phyloP scores from a whole-genome alignment of 1,140 invertebrate genomes.

The Caerostris darwini region DNA sequence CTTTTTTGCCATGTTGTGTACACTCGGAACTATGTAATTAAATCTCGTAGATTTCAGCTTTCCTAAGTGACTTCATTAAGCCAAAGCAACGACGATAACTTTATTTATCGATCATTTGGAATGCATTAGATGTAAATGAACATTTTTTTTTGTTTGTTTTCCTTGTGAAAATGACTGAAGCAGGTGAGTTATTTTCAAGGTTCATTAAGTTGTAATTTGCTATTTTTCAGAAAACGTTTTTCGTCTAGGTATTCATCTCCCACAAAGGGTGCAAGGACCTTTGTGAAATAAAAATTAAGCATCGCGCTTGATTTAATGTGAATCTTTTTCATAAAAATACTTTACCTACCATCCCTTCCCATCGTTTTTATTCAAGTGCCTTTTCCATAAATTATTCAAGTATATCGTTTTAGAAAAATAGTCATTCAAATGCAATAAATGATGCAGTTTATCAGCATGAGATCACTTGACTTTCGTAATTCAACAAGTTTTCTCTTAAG shows the following conservation, averaged over 20 bases:
- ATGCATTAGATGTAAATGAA: constrained; percentile 67
- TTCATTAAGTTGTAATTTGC: constrained; percentile 57
- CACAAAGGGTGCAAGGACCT: constrained; percentile 30
- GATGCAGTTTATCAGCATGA: constrained; percentile 42
- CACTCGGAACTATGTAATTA: constrained; percentile 8
- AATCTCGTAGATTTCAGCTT: constrained; percentile 36
- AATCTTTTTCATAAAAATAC: constrained; percentile 6
- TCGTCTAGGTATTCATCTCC: constrained; percentile 7
- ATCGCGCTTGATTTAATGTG: constrained; percentile 13
- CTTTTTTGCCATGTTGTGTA: constrained; percentile 33
- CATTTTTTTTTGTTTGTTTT: constrained; percentile 5
- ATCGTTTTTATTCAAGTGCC: constrained; percentile 36
- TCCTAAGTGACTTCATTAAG: constrained; percentile 68
- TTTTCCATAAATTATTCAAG: constrained; percentile 37
- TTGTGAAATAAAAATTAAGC: constrained; percentile 20
- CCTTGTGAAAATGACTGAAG: constrained; percentile 29
- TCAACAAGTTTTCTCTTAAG: constrained; percentile 20
- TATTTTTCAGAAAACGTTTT: constrained; percentile 52
- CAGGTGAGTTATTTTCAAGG: constrained; percentile 48
- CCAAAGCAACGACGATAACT: constrained; percentile 40
- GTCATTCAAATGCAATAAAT: constrained; percentile 16
- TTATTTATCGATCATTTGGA: constrained; percentile 68
- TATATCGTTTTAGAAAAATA: neutral
- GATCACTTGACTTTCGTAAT: neutral
- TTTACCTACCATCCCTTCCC: neutral